Evolutionary conservation across 2,888 invertebrate genomes (phyloP).

Genomic region (Xanthorhoe designata): DNA sequence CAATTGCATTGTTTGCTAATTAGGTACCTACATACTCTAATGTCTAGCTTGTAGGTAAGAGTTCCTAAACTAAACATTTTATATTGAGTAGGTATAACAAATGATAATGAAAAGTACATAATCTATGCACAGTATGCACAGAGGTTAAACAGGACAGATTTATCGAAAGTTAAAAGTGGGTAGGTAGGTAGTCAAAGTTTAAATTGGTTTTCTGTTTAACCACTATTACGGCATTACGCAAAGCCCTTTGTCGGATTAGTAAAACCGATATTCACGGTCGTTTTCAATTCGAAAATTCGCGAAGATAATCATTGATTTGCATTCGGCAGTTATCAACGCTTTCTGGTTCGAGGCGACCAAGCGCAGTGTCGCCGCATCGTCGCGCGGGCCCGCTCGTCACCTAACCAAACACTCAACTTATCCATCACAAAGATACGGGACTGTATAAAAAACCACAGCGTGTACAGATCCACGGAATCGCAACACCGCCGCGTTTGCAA

Average conservation of each 20-base stretch:
- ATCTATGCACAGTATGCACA: background rate
- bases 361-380: conserved; percentile 62
- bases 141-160: background rate
- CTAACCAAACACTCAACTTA: conserved; percentile 53
- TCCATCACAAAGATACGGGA: conserved; percentile 44
- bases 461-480: conserved; percentile 30
- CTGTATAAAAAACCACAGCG: conserved; percentile 59
- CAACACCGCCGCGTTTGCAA: conserved; percentile 58
- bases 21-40: background rate
- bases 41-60: background rate
- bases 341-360: conserved; percentile 59
- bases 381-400: conserved; percentile 62
- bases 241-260: conserved; percentile 52
- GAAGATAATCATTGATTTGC: conserved; percentile 67
- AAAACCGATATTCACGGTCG: conserved; percentile 69
- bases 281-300: conserved; percentile 73
- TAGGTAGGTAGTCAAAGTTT: conserved; percentile 37
- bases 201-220: conserved; percentile 16
- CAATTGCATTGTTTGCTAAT: conserved; percentile 17
- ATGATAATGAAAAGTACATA: too few relatives aligned
- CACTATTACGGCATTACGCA: conserved; percentile 58
- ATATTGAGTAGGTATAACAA: too few relatives aligned
- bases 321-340: conserved; percentile 67
- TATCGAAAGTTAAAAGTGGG: conserved; percentile 7
- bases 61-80: too few relatives aligned